Evolutionary conservation across 2,113 vertebrate genomes (phyloP), one percentile per base, ranked within the genome.

Genomic region (Salvelinus sp.): DNA sequence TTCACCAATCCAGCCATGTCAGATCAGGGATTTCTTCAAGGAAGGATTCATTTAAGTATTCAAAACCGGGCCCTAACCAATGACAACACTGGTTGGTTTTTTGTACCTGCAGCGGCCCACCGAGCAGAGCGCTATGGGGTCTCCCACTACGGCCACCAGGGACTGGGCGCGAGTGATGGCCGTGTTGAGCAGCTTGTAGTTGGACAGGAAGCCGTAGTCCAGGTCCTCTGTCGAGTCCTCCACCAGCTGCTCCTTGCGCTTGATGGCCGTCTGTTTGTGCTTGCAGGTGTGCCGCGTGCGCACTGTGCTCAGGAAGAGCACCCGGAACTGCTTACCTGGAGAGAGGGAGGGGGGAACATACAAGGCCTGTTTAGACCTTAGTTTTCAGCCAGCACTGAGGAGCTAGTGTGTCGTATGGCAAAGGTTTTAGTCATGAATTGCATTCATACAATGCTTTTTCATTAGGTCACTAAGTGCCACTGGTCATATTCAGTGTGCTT

Each of bases 101-200:
- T 20, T 82, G 88, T 96, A 99, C 98, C 98, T 98, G 96, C 98
- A 99, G 87, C 97, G 95, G 54, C 98, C 98, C 83, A 99, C 95
- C 23, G 98, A 99, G 91, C 98, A 99, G 25, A 99, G 90, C 47
- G 98, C 98, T 68, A 99, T 96, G 73, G 97, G 97, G 88, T 99
- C 98, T 85, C 98, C 98, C 88, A 99, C 97, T 50, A 99, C 98
- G 28, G 97, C 98, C 85, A 99, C 97, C 88, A 99, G 85, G 75
- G 98, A 99, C 76, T 99, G 98, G 54, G 98, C 97, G 88, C 98
- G 94, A 30, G 98, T 99, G 91, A 99, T 98, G 93, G 97, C 98
- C 30, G 98, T 99, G 91, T 99, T 99, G 64, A 99, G 97, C 77
- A 99, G 97, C 87, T 98, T 99, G 92, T 98, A 98, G 91, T 99